Percentiles rank a stretch among this genome's conserved stretches.
These are phyloP conservation scores for Oreocharis arfaki DNA, from an alignment of 2,113 vertebrate species.

Conservation along the genomic window DNA sequence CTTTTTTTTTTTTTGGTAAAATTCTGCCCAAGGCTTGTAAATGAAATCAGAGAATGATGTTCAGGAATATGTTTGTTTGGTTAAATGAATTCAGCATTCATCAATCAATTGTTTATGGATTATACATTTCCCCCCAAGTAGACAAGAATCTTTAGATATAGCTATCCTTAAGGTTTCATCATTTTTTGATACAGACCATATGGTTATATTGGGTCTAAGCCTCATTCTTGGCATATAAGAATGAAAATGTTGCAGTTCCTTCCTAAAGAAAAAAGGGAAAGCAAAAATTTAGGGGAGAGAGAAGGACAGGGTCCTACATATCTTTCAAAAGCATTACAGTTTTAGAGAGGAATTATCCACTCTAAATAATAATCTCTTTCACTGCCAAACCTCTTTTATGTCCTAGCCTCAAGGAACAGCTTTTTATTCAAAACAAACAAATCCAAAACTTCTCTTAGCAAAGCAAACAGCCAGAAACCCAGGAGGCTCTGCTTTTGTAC, in stretches of 20 bases:
- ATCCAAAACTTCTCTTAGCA: neutral
- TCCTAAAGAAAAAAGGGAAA: neutral
- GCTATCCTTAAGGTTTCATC: neutral
- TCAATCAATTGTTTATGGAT: neutral
- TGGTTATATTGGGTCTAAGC: neutral
- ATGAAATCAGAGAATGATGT: neutral
- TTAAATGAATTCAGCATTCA: neutral
- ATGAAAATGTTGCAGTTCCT: neutral
- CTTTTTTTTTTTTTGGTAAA: neutral
- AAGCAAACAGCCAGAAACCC: neutral
- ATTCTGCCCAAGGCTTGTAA: neutral
- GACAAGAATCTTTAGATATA: neutral
- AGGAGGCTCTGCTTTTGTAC: neutral
- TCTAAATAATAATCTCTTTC: neutral
- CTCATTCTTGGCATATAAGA: neutral
- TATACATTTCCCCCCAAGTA: neutral
- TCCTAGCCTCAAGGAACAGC: neutral
- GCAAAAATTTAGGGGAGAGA: neutral
- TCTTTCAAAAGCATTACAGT: neutral
- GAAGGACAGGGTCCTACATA: neutral
- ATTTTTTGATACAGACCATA: neutral
- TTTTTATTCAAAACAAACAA: neutral
- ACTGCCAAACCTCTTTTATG: neutral
- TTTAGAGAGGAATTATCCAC: neutral
- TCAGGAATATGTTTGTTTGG: neutral